Evolutionary conservation across 2,113 vertebrate species (phyloP).

Genomic region (Tachycineta bicolor): DNA sequence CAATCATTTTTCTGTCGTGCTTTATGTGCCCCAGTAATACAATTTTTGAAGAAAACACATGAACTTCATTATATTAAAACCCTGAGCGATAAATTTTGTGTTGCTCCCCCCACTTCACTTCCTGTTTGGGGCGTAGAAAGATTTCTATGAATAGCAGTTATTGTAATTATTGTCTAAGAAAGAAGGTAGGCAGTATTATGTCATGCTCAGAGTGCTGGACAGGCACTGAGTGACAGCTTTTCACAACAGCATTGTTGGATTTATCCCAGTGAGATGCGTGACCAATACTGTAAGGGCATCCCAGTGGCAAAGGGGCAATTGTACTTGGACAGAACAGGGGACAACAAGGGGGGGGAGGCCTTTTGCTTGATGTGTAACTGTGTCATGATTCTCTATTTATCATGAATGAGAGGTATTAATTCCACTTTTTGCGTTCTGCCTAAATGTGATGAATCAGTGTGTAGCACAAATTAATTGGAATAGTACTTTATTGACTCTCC

Average conservation of each 20-base stretch:
- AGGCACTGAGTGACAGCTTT: background rate
- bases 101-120: background rate
- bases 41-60: background rate
- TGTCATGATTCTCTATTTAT: background rate
- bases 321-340: background rate
- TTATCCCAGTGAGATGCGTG: background rate
- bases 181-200: background rate
- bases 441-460: background rate
- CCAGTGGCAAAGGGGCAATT: background rate
- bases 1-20: background rate
- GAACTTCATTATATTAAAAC: background rate
- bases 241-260: background rate
- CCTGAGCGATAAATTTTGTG: background rate
- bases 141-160: background rate
- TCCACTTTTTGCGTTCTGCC: background rate
- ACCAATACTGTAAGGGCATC: background rate
- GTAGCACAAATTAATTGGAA: background rate
- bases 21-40: background rate
- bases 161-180: background rate
- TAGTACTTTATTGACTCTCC: background rate
- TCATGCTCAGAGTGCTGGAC: background rate
- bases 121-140: background rate
- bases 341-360: background rate
- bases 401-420: background rate
- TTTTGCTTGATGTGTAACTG: background rate